Conservation (phyloP, 2,888 invertebrate species). For the Campopleginae sp. region DNA sequence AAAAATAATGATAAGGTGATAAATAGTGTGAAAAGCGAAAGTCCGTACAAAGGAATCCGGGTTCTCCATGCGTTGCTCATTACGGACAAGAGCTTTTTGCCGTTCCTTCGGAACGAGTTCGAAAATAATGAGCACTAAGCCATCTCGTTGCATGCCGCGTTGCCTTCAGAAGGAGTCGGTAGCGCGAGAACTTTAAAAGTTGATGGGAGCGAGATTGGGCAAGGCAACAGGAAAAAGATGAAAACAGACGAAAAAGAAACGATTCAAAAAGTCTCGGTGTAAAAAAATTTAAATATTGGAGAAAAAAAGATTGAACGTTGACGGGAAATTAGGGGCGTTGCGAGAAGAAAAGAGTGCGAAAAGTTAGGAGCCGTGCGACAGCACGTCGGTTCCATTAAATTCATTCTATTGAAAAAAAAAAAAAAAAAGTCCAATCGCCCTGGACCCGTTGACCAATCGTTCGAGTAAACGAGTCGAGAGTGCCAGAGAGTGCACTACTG, state of each 20-base stretch:
- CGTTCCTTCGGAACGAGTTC: not conserved
- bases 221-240: not conserved
- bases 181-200: constrained; percentile 10
- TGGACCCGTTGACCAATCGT: constrained; percentile 49
- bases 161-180: not conserved
- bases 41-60: not conserved
- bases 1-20: not conserved
- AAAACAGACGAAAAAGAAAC: not conserved
- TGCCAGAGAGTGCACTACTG: constrained; percentile 30
- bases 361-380: constrained; percentile 57
- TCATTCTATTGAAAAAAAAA: constrained; percentile 55
- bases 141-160: not conserved
- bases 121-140: constrained; percentile 38
- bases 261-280: constrained; percentile 18
- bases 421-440: constrained; percentile 17
- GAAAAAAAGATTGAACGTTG: constrained; percentile 13
- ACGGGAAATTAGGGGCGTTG: not conserved
- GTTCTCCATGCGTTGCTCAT: not conserved
- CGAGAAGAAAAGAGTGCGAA: constrained; percentile 19
- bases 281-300: constrained; percentile 1
- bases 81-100: not conserved
- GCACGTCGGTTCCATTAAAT: constrained; percentile 68
- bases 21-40: not conserved
- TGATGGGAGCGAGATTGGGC: constrained; percentile 3
- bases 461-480: constrained; percentile 66